Evolutionary conservation across 2,797 vertebrate genomes (phyloP).

Genomic region (Rhinophrynus dorsalis): DNA sequence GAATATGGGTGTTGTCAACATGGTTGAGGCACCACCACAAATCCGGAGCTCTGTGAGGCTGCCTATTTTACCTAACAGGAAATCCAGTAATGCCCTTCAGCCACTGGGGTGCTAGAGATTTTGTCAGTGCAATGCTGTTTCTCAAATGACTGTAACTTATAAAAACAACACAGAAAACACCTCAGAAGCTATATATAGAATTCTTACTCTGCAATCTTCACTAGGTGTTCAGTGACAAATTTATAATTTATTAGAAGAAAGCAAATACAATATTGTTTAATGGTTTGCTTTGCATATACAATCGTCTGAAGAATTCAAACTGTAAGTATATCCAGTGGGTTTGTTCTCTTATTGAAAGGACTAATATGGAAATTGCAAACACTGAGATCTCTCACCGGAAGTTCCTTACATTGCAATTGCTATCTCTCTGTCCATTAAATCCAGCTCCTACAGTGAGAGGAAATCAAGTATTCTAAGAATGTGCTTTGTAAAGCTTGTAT

Average conservation of each 20-base stretch:
- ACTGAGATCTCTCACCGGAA: conserved; percentile 69
- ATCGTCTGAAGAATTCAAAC: conserved; percentile 68
- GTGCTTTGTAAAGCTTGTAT: conserved; percentile 68
- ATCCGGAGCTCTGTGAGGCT: too few species aligned
- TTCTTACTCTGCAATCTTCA: neutral
- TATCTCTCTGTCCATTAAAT: conserved; percentile 72
- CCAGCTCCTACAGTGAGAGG: conserved; percentile 67
- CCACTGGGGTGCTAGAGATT: too few species aligned
- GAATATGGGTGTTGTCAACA: too few species aligned
- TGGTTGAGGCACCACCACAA: too few species aligned
- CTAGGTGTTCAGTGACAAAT: conserved; percentile 57
- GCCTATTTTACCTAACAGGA: too few species aligned
- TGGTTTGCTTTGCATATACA: conserved; percentile 71
- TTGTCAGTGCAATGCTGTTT: too few species aligned
- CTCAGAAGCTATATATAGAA: conserved; percentile 8
- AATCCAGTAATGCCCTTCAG: too few species aligned
- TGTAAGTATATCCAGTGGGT: conserved; percentile 69
- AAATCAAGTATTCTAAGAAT: conserved; percentile 74
- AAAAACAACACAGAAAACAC: neutral
- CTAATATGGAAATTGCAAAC: conserved; percentile 78
- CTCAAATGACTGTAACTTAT: too few species aligned
- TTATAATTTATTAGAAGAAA: conserved; percentile 59
- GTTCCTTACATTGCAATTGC: conserved; percentile 73
- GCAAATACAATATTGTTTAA: conserved; percentile 63
- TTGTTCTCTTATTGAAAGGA: conserved; percentile 65